Percentiles rank a stretch among this genome's conserved stretches.
Conservation (phyloP, 2,888 invertebrate genomes). For the Neoaliturus tenellus region DNA sequence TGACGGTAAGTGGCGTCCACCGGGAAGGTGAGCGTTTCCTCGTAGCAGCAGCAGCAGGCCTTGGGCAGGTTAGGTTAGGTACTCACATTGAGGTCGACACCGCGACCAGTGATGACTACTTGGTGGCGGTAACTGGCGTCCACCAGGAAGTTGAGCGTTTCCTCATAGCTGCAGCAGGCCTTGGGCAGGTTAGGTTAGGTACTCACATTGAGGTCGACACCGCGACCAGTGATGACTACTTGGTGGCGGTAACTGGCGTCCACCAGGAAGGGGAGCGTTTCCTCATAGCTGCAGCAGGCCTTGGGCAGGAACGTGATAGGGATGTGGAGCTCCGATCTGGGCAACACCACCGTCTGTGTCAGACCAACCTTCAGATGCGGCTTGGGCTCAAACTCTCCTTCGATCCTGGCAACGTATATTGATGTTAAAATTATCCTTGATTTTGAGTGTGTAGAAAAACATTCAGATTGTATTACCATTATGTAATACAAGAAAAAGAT, state of each 20-base stretch:
- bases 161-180: slow-evolving; percentile 9
- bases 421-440: too few relatives aligned
- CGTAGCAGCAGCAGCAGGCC: slow-evolving; percentile 6
- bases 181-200: background rate
- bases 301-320: slow-evolving; percentile 29
- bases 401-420: slow-evolving; percentile 26
- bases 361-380: slow-evolving; percentile 17
- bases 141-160: slow-evolving; percentile 26
- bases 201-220: slow-evolving; percentile 19
- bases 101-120: background rate
- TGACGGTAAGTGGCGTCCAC: slow-evolving; percentile 29
- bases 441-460: too few relatives aligned
- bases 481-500: too few relatives aligned
- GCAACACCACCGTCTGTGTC: background rate
- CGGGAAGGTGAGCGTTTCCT: slow-evolving; percentile 12
- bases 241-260: slow-evolving; percentile 25
- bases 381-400: background rate
- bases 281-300: slow-evolving; percentile 9
- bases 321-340: slow-evolving; percentile 7
- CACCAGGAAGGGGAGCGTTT: slow-evolving; percentile 28
- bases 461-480: too few relatives aligned
- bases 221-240: background rate
- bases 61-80: background rate
- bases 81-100: slow-evolving; percentile 19
- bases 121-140: slow-evolving; percentile 25